phyloP scores from a whole-genome alignment of 1,140 invertebrate genomes.

The Thalassaphorura encarpata region DNA sequence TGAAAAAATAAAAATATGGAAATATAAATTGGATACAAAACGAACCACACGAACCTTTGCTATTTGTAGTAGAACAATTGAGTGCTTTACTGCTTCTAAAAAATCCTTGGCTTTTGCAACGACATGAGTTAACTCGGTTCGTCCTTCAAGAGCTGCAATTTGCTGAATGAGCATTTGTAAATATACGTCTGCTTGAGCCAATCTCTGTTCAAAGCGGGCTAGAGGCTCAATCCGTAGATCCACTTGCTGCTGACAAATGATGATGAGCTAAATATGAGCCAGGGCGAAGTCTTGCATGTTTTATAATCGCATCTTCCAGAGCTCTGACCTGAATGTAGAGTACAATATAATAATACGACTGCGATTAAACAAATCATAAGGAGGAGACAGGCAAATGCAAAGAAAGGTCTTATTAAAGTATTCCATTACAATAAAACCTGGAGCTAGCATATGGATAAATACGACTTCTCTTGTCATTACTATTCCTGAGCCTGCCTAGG shows the following conservation, averaged over 20 bases:
- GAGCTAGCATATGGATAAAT: no score
- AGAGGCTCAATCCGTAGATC: conserved; percentile 20
- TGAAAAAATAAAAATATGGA: neutral
- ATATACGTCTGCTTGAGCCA: conserved; percentile 91
- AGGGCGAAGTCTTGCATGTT: conserved; percentile 49
- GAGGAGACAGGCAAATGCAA: no score
- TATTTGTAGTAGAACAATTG: conserved; percentile 93
- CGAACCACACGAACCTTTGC: conserved; percentile 61
- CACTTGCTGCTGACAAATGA: conserved; percentile 14
- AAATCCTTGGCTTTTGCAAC: conserved; percentile 44
- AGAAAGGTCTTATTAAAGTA: no score
- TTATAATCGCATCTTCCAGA: conserved; percentile 83
- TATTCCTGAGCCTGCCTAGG: no score
- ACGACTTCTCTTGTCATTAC: no score
- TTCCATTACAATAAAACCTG: no score
- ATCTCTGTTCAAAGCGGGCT: conserved; percentile 66
- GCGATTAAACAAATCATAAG: no score
- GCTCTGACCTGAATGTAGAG: conserved; percentile 60
- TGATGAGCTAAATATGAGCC: conserved; percentile 14
- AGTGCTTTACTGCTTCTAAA: conserved; percentile 91
- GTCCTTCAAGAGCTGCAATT: conserved; percentile 49
- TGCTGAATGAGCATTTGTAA: conserved; percentile 93
- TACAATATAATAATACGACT: no score
- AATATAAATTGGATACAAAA: conserved; percentile 11
- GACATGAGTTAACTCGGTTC: conserved; percentile 26